Conservation (phyloP, 2,888 invertebrate species). For the Orchesella flavescens region DNA sequence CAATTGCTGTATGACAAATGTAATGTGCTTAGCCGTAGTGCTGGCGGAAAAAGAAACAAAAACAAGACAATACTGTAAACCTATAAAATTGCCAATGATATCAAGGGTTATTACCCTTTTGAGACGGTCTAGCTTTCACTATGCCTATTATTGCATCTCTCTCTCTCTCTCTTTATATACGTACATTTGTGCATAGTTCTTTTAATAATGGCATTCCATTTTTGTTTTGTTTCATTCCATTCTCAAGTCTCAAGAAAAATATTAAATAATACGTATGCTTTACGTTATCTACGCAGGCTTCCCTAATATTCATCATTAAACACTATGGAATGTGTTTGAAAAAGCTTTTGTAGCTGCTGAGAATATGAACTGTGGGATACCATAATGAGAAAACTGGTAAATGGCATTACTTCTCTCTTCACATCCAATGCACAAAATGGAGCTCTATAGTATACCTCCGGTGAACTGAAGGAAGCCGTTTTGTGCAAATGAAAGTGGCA, state of each 20-base stretch:
- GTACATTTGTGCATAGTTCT: background rate
- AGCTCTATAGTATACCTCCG: background rate
- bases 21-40: slow-evolving; percentile 26
- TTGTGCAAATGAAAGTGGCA: slow-evolving; percentile 37
- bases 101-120: no score
- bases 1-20: slow-evolving; percentile 66
- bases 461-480: slow-evolving; percentile 34
- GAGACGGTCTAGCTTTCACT: background rate
- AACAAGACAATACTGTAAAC: slow-evolving; percentile 26
- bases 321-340: no score
- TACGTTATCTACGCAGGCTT: no score
- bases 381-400: background rate
- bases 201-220: background rate
- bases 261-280: background rate
- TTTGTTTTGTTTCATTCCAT: background rate
- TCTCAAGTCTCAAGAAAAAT: background rate
- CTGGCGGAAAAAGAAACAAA: background rate
- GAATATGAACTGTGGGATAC: background rate
- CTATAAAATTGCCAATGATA: no score
- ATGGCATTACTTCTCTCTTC: slow-evolving; percentile 19
- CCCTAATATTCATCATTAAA: no score
- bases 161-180: background rate
- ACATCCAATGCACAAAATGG: background rate
- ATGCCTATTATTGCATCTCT: background rate
- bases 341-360: no score